Evolutionary conservation across 2,797 vertebrate genomes (phyloP).

Genomic region (Alouatta caraya): DNA sequence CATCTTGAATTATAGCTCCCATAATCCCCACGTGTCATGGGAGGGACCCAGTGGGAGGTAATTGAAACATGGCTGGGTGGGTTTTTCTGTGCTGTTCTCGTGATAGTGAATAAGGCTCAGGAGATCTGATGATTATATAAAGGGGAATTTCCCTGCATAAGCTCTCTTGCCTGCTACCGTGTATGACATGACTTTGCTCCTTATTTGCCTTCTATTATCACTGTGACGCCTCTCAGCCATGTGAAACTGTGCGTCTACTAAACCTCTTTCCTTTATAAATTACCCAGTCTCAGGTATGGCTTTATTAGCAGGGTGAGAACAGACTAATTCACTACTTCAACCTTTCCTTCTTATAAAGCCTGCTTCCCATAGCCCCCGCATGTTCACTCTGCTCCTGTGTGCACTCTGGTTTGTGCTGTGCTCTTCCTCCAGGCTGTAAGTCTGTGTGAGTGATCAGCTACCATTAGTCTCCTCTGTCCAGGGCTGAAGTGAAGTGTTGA

Average conservation of each 20-base stretch:
- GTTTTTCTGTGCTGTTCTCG: neutral
- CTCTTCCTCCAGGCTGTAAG: no score
- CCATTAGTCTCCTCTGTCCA: neutral
- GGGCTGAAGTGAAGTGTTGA: neutral
- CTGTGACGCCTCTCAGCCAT: no score
- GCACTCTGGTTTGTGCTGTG: neutral
- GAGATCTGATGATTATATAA: neutral
- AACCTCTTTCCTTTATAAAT: neutral
- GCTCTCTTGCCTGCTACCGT: neutral
- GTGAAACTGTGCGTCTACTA: no score
- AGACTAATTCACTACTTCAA: neutral
- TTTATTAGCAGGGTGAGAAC: neutral
- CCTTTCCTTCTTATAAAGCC: neutral
- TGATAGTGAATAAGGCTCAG: neutral
- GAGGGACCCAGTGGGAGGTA: neutral
- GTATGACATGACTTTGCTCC: neutral
- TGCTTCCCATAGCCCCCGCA: no score
- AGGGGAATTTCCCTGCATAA: neutral
- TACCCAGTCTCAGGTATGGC: neutral
- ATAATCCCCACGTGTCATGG: neutral
- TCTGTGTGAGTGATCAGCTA: no score
- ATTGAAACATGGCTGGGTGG: neutral
- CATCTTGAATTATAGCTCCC: neutral
- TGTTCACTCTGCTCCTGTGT: no score
- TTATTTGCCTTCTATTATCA: neutral